Evolutionary conservation across 2,113 vertebrate genomes (phyloP), one percentile per base, ranked within the genome.

Genomic region (Atlantisia rogersi): DNA sequence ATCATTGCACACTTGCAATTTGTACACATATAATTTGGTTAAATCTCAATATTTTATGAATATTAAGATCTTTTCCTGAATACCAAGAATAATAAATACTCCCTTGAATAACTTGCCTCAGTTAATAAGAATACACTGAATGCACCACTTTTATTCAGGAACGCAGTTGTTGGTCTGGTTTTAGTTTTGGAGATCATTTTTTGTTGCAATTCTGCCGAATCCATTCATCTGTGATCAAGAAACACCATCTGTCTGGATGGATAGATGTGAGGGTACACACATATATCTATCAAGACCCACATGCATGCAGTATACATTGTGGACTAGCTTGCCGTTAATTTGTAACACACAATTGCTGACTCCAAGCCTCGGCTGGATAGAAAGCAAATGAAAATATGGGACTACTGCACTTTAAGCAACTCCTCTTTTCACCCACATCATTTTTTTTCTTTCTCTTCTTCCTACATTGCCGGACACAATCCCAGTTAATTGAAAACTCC

Each of bases 251-350:
- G 58, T 63, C 68, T 88, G 80, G 76, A 74, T n/a, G 39, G 73
- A 96, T 74, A 64, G 82, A 94, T 86, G 48, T 52, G 35, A 95
- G 84, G 77, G 56, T 90, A 80, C 19, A 48, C 52, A 26, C 17
- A 25, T 21, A 19, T 28, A 92, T 88, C 90, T 97, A 87, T 88
- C 88, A 96, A 95, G 92, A 96, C 71, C 88, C 4, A 22, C 79
- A 85, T 93, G 26, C 1, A 0, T 76, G 28, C 39, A 48, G 6
- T 37, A 31, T 62, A 87, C 63, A 40, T 71, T 82, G 60, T 73
- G 69, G 59, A 75, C 81, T 94, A 85, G 24, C 46, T 92, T 88
- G 90, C 67, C 31, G 12, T 94, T 97, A 94, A 95, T 96, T 96
- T 20, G 3, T 70, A 96, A 86, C 31, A 46, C 14, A 58, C 65